phyloP scores from a whole-genome alignment of 2,888 invertebrate species.

The Drosophila antonietae region DNA sequence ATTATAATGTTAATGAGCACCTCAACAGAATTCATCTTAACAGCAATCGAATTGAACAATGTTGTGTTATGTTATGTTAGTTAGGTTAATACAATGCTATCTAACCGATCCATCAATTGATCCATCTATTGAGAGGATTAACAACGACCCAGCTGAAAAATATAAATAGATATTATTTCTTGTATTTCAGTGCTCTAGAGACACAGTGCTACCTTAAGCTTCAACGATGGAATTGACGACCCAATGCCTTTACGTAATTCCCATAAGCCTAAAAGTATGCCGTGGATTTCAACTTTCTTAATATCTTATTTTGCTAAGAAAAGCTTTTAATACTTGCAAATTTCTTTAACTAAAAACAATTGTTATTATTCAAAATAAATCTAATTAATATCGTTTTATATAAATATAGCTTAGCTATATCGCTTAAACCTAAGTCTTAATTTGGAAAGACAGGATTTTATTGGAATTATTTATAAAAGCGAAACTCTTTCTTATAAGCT shows the following conservation, averaged over 20 bases:
- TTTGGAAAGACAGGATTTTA: conserved; percentile 35
- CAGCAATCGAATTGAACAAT: neutral
- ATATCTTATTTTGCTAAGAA: neutral
- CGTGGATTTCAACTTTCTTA: neutral
- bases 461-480: conserved; percentile 31
- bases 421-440: conserved; percentile 39
- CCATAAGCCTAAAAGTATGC: neutral
- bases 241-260: neutral
- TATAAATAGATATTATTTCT: neutral
- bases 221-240: neutral
- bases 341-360: conserved; percentile 27
- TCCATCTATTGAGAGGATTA: neutral
- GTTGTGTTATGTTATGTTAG: neutral
- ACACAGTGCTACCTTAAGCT: neutral
- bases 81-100: neutral
- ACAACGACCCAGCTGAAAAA: neutral
- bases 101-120: too few relatives aligned
- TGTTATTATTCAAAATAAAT: conserved; percentile 26
- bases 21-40: too few relatives aligned
- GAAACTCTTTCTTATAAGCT: conserved; percentile 11
- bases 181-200: neutral
- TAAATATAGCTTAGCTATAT: conserved; percentile 12
- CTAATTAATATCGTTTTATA: conserved; percentile 28
- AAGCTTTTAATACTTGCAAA: conserved; percentile 13
- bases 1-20: neutral